A percentile compares a stretch with the other conserved stretches of the same genome.
Evolutionary conservation across 2,113 vertebrate genomes (phyloP).

Genomic region (Clinocottus analis): DNA sequence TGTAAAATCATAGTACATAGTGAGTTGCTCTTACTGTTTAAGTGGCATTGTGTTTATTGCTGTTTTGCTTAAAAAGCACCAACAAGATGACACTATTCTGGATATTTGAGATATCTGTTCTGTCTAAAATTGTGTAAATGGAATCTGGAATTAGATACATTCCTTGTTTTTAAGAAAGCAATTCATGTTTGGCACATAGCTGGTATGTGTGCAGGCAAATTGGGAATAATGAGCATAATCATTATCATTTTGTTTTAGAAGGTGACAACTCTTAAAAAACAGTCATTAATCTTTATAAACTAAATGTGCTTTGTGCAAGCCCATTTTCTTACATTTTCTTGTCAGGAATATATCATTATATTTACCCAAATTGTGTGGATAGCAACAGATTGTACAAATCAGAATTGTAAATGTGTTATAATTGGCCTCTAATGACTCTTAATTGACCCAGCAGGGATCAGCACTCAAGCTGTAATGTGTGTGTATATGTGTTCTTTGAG

Average conservation of each 20-base stretch:
- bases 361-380: constrained; percentile 9
- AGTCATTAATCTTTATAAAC: not conserved
- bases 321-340: not conserved
- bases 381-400: constrained; percentile 44
- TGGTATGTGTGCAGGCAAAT: not conserved
- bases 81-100: no score
- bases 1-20: constrained; percentile 56
- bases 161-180: not conserved
- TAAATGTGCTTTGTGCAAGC: not conserved
- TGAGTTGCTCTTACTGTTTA: constrained; percentile 31
- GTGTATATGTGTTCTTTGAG: constrained; percentile 31
- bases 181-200: not conserved
- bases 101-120: not conserved
- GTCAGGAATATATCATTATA: not conserved
- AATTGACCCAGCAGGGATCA: constrained; percentile 55
- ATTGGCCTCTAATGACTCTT: constrained; percentile 54
- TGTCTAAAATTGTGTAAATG: not conserved
- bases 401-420: constrained; percentile 43
- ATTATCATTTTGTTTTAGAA: no score
- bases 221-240: no score
- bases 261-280: not conserved
- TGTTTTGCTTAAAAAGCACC: not conserved
- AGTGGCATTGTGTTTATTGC: constrained; percentile 33
- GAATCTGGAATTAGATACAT: not conserved
- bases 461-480: constrained; percentile 52